A percentile compares a stretch with the other conserved stretches of the same genome.
phyloP scores from a whole-genome alignment of 2,797 vertebrate species.

The Lithobates pipiens region DNA sequence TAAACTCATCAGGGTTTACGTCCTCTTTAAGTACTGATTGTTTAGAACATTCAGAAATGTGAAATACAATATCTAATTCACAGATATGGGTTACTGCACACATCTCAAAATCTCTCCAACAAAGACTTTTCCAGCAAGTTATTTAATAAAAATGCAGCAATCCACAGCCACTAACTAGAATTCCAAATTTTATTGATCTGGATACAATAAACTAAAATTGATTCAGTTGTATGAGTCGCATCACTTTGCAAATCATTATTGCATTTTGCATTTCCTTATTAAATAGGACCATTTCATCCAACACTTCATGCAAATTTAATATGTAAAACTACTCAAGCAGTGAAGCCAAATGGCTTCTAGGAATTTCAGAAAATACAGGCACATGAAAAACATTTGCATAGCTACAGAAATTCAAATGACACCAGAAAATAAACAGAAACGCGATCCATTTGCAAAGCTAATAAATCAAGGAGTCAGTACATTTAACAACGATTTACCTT shows the following conservation, averaged over 20 bases:
- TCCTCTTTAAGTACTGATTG: no score
- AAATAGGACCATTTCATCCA: neutral
- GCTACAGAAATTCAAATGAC: neutral
- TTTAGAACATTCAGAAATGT: no score
- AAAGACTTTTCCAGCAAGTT: no score
- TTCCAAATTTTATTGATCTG: no score
- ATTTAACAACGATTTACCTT: constrained; percentile 75
- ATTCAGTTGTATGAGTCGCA: neutral
- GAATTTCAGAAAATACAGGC: neutral
- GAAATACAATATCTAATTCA: no score
- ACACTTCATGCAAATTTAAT: neutral
- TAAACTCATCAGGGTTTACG: no score
- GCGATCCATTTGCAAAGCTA: no score
- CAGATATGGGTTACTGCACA: no score
- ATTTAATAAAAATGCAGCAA: no score
- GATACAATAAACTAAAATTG: neutral
- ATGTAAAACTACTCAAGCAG: neutral
- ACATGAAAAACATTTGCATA: neutral
- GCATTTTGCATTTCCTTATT: neutral
- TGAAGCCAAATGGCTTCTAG: no score
- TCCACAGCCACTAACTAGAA: no score
- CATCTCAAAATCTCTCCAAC: neutral
- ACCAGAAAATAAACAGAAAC: no score
- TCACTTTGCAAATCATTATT: neutral
- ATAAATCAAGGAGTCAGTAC: neutral